Conservation (phyloP, 2,113 vertebrate genomes). For the Dasyprocta punctata region DNA sequence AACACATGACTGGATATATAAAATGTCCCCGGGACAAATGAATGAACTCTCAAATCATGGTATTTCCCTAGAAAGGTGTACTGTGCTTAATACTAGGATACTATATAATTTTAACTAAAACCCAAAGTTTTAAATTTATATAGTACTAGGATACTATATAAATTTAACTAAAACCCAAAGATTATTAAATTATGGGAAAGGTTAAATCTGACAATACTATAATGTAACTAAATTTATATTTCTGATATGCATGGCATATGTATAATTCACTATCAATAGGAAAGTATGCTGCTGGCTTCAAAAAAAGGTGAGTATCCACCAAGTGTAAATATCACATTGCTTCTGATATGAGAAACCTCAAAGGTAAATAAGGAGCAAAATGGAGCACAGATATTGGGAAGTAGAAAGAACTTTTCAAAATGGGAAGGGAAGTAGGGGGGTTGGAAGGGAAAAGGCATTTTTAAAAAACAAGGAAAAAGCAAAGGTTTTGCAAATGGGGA, state of each 20-base stretch:
- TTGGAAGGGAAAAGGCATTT: neutral
- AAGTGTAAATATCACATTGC: neutral
- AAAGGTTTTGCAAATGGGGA: neutral
- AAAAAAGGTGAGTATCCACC: constrained; percentile 14
- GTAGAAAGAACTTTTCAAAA: neutral
- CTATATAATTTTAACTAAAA: neutral
- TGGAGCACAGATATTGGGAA: neutral
- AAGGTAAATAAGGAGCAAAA: neutral
- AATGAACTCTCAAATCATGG: neutral
- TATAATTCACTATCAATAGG: neutral
- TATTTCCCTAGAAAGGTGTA: neutral
- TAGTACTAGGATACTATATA: neutral
- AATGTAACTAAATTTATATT: neutral
- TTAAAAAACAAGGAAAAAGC: neutral
- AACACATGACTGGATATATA: neutral
- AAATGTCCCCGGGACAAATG: neutral
- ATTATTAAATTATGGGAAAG: neutral
- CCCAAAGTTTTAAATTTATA: too few species aligned
- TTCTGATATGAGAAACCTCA: neutral
- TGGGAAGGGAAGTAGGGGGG: neutral
- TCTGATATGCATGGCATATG: neutral
- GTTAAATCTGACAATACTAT: neutral
- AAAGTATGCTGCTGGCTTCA: neutral
- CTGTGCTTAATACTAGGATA: neutral
- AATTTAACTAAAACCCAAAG: neutral